A percentile compares a stretch with the other conserved stretches of the same genome.
phyloP scores from a whole-genome alignment of 2,888 invertebrate genomes.

The Melanostoma mellinum region DNA sequence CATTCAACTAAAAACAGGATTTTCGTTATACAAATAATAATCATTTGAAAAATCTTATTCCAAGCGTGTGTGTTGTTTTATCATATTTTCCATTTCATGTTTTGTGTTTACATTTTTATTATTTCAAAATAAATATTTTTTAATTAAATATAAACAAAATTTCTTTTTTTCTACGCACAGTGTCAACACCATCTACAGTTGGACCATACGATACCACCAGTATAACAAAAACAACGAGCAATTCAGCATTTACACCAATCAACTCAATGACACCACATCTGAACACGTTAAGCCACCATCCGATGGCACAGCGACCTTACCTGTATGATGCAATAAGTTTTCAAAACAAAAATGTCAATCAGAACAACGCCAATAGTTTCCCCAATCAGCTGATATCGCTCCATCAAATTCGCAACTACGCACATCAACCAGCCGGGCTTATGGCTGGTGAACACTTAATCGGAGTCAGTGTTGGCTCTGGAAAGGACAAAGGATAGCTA shows the following conservation, averaged over 20 bases:
- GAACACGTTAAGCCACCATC: slow-evolving; percentile 87
- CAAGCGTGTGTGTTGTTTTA: too few relatives aligned
- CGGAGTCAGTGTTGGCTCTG: slow-evolving; percentile 81
- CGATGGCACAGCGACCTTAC: slow-evolving; percentile 89
- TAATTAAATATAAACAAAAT: neutral
- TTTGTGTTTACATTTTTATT: slow-evolving; percentile 4
- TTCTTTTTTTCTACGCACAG: slow-evolving; percentile 65
- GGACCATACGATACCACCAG: slow-evolving; percentile 83
- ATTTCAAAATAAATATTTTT: neutral
- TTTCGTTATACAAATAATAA: too few relatives aligned
- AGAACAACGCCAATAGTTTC: slow-evolving; percentile 86
- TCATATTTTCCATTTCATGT: neutral
- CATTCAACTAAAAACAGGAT: too few relatives aligned
- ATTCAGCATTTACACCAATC: slow-evolving; percentile 97
- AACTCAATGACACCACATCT: slow-evolving; percentile 91
- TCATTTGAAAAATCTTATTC: too few relatives aligned
- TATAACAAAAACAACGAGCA: slow-evolving; percentile 85
- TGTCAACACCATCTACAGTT: slow-evolving; percentile 80
- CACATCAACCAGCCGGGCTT: slow-evolving; percentile 91
- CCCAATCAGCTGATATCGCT: slow-evolving; percentile 97
- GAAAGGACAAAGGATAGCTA: slow-evolving; percentile 82
- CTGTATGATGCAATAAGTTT: slow-evolving; percentile 97
- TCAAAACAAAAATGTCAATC: slow-evolving; percentile 88
- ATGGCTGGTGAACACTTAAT: slow-evolving; percentile 88
- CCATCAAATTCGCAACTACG: slow-evolving; percentile 98